Percentiles rank a stretch among this genome's conserved stretches.
Evolutionary conservation across 30 jellyfish, hydroid and myxozoan species (phyloP).

Genomic region (Cassiopea andromeda): DNA sequence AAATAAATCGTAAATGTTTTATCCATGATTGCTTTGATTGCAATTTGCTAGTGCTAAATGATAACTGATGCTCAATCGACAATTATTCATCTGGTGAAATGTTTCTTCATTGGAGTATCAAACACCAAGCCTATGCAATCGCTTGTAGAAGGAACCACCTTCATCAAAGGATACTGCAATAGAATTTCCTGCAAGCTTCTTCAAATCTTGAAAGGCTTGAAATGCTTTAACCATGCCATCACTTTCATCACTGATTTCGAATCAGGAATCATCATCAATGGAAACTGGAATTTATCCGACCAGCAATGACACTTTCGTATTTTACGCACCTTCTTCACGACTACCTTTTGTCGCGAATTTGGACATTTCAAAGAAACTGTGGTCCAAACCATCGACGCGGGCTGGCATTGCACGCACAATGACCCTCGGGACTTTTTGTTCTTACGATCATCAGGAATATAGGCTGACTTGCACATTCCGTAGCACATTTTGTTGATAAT

Average conservation of each 20-base stretch:
- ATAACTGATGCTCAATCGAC: not conserved
- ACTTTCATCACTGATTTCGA: slow-evolving; percentile 74
- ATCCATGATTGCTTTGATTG: not conserved
- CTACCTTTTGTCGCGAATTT: slow-evolving; percentile 21
- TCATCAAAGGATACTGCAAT: no score
- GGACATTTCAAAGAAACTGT: slow-evolving; percentile 75
- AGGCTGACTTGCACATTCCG: slow-evolving; percentile 89
- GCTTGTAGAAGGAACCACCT: no score
- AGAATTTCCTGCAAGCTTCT: not conserved
- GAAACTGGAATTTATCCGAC: slow-evolving; percentile 69
- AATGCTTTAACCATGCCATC: slow-evolving; percentile 65
- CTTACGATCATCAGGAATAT: slow-evolving; percentile 63
- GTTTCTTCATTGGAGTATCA: no score
- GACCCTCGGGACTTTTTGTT: slow-evolving; percentile 47
- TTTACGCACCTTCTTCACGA: slow-evolving; percentile 65
- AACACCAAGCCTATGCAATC: no score
- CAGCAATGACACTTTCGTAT: slow-evolving; percentile 79
- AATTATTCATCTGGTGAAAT: not conserved
- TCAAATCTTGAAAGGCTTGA: slow-evolving; percentile 7
- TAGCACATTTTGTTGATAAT: slow-evolving; percentile 78
- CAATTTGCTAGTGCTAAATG: not conserved
- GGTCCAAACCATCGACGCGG: slow-evolving; percentile 72
- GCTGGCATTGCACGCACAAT: slow-evolving; percentile 79
- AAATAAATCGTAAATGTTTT: not conserved
- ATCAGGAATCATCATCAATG: slow-evolving; percentile 61